phyloP scores from a whole-genome alignment of 2,888 invertebrate genomes.

The Drosophila picticornis region DNA sequence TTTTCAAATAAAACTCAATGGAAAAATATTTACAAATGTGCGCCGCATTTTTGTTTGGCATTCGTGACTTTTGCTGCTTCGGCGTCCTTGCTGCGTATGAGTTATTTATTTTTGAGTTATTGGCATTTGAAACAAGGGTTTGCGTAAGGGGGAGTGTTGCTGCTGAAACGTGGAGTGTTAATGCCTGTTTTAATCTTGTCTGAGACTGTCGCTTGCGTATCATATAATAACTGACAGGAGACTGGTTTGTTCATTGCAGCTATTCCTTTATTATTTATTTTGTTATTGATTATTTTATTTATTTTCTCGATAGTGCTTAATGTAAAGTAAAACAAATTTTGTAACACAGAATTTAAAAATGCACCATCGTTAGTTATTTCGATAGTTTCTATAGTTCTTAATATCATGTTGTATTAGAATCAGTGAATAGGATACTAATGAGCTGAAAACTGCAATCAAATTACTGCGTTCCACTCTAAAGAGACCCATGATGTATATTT shows the following conservation, averaged over 20 bases:
- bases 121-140: slow-evolving; percentile 56
- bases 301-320: too few relatives aligned
- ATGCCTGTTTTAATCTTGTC: slow-evolving; percentile 33
- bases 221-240: not conserved
- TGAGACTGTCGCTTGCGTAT: slow-evolving; percentile 24
- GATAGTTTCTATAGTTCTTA: slow-evolving; percentile 28
- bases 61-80: slow-evolving; percentile 70
- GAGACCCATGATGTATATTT: slow-evolving; percentile 42
- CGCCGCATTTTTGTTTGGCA: slow-evolving; percentile 59
- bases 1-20: slow-evolving; percentile 80
- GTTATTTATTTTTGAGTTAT: slow-evolving; percentile 78
- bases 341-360: not conserved
- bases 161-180: slow-evolving; percentile 15
- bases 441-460: slow-evolving; percentile 2
- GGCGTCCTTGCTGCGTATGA: slow-evolving; percentile 62
- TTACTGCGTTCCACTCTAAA: slow-evolving; percentile 22
- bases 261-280: not conserved
- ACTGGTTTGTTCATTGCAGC: not conserved
- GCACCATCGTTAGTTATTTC: not conserved
- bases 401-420: slow-evolving; percentile 62
- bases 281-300: not conserved
- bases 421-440: slow-evolving; percentile 46
- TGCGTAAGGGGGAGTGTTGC: slow-evolving; percentile 7
- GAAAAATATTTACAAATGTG: slow-evolving; percentile 76
- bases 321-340: not conserved